Conservation (phyloP, 2,113 vertebrate genomes). For the Sminthopsis crassicaudata region DNA sequence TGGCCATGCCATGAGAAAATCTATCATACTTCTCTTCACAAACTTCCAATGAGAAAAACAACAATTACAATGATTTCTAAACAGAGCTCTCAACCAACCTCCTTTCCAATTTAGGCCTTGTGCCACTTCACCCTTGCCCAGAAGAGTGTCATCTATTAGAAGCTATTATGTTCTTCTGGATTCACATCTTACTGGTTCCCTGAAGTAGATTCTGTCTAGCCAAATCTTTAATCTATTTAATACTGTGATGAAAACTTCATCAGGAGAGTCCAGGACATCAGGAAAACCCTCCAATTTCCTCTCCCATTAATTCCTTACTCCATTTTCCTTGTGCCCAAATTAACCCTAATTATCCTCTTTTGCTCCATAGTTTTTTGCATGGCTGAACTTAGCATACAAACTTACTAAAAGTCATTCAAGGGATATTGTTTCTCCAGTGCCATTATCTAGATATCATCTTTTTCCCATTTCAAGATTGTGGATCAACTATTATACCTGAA, state of each 20-base stretch:
- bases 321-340: background rate
- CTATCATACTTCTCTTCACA: background rate
- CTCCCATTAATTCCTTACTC: background rate
- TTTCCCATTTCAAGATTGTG: background rate
- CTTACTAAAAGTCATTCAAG: background rate
- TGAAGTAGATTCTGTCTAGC: background rate
- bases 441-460: background rate
- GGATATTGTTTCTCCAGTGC: background rate
- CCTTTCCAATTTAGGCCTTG: background rate
- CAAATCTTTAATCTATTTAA: background rate
- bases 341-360: background rate
- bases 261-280: background rate
- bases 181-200: background rate
- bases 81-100: background rate
- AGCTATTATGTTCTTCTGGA: background rate
- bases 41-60: background rate
- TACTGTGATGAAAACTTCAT: background rate
- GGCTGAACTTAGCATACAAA: background rate
- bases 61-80: background rate
- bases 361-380: background rate
- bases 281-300: background rate
- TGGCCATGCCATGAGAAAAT: background rate
- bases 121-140: background rate
- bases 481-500: background rate
- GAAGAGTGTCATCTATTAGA: background rate